Evolutionary conservation across 2,113 vertebrate genomes (phyloP), one percentile per base, ranked within the genome.

Genomic region (Dissostichus mawsoni): DNA sequence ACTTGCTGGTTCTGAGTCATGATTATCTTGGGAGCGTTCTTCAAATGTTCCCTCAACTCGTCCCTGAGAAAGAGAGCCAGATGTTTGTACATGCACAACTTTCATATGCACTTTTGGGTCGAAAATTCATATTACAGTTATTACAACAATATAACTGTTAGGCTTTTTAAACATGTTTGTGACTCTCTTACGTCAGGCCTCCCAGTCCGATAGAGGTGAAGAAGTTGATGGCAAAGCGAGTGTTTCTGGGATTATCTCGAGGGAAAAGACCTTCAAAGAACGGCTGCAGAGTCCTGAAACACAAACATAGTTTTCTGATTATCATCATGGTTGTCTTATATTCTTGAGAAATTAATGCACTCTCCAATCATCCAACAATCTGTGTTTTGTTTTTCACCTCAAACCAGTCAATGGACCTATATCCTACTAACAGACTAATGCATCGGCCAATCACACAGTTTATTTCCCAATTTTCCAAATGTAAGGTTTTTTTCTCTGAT

Each of bases 181-280:
- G 0, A 16, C 29, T 48, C 3, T 47, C 97, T 97, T 95, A 99
- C 98, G 98, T 99, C 76, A 99, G 94, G 66, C 98, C 98, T 90
- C 98, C 98, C 77, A 99, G 96, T 56, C 98, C 98, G 78, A 99
- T 99, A 2, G 98, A 99, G 50, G 98, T 99, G 92, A 99, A 99
- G 95, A 99, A 99, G 92, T 99, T 99, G 93, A 99, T 99, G 92
- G 98, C 98, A 84, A 99, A 99, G 77, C 97, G 96, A 76, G 98
- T 99, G 85, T 99, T 99, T 85, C 98, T 96, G 86, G 98, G 98
- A 87, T 99, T 99, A 88, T 99, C 98, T 36, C 97, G 97, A 89
- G 98, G 98, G 80, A 99, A 94, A 8, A 99, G 95, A 63, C 98
- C 98, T 91, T 98, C 96, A 87, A 99, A 99, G 94, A 97, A 99